These are phyloP conservation scores for Nycticorax nycticorax DNA, from an alignment of 2,113 vertebrate genomes.

Conservation along the genomic window DNA sequence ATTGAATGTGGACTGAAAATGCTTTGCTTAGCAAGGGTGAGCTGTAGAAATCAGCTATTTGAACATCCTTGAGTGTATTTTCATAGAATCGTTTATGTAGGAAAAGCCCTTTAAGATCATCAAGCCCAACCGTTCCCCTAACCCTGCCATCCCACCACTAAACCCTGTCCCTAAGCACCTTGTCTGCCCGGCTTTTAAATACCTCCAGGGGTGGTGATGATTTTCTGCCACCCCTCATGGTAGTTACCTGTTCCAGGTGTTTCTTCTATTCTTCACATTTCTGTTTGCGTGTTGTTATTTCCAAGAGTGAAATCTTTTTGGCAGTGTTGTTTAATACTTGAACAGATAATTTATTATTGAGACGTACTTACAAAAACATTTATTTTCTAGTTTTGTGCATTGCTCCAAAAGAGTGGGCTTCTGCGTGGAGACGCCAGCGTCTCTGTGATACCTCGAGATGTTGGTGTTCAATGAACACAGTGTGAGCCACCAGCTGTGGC, in stretches of 20 bases:
- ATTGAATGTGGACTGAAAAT: not conserved
- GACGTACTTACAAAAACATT: not conserved
- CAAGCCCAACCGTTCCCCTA: no score
- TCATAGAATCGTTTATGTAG: no score
- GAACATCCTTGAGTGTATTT: not conserved
- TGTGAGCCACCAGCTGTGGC: not conserved
- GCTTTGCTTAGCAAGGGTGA: not conserved
- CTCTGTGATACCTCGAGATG: not conserved
- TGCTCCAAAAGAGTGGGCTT: not conserved
- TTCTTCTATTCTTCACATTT: not conserved
- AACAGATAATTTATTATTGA: not conserved
- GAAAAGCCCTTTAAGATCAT: no score
- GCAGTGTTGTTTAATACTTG: not conserved
- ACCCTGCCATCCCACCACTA: no score
- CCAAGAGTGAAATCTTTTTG: not conserved
- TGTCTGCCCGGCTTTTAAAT: no score
- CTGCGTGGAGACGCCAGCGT: fast-evolving
- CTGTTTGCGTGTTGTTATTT: not conserved
- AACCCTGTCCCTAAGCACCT: no score
- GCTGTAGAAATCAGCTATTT: not conserved
- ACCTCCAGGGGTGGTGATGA: no score
- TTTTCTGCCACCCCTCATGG: not conserved
- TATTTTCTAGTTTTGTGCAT: fast-evolving
- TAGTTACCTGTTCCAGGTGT: fast-evolving
- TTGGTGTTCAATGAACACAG: fast-evolving